Evolutionary conservation across 2,113 vertebrate genomes (phyloP), one percentile per base, ranked within the genome.

Genomic region (Circaetus cinerascens): DNA sequence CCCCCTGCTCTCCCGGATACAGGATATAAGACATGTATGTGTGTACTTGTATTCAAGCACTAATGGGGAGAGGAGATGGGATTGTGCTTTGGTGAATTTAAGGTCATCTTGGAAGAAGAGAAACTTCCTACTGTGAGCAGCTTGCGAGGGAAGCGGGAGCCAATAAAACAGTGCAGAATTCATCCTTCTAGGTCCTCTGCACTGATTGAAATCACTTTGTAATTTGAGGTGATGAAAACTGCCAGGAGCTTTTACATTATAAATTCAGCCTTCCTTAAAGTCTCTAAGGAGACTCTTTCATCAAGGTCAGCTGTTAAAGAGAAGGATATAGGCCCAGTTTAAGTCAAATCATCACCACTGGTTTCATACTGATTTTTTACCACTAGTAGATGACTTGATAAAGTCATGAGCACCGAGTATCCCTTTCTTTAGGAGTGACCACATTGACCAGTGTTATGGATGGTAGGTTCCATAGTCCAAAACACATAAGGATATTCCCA

Each of bases 171-270:
- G 32, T 36, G 36, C 46, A 78, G 50, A 90, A 77, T 84, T 88
- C 34, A 43, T 57, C 50, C 55, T 95, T 88, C 46, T 59, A 68
- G 50, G 26, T 66, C 41, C 79, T 73, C 46, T 77, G 64, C 25
- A 26, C 26, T 56, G 51, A 68, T 72, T 0, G 0, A 88, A 93
- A 89, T 80, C n/a, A 67, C 68, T 88, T 78, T 0, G 0, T 92
- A 86, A 93, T 88, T 88, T 77, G 55, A 95, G 64, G 73, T 78
- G 86, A 86, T 90, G 86, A 95, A 95, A 97, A 80, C 45, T 81
- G n/a, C 64, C 60, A 55, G 68, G 67, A 95, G 60, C 51, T 82
- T 63, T 71, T 80, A 36, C 23, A 5, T 93, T 93, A 63, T 74
- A 90, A 94, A 94, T 92, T 93, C 60, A 80, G 38, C 46, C 25